Base-by-base conservation (phyloP, 2,888 invertebrate species). In the Zootermopsis nevadensis region DNA sequence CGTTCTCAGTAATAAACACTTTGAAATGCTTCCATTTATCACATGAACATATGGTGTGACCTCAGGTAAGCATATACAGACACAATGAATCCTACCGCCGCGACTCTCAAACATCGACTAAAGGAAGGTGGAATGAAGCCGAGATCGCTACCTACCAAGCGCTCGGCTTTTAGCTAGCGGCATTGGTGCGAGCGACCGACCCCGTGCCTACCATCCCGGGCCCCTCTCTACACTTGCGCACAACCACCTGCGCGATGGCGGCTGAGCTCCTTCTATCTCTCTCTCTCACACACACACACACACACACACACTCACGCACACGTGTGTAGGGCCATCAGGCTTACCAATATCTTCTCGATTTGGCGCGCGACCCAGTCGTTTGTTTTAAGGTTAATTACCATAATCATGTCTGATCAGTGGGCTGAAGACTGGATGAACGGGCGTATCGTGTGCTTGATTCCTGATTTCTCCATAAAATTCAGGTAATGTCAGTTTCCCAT, bases 201-300 rank as follows among this genome's bases (percentile, higher is more conserved):
- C 38, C 24, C n/a, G 10, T 35, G 33, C 74, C 35, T 33, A 30
- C 35, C 38, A 10, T 22, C 55, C 27, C 10, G 12, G 8, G 35
- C 60, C 19, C 38, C 66, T 66, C 79, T 60, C 79, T 35, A 60
- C 79, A 48, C 79, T 79, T 79, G 79, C 79, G 79, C 79, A 38
- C 66, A 79, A 38, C 79, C 79, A 79, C 79, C 79, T 79, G 79
- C 79, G 79, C 79, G 27, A 38, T 79, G 79, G 79, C 27, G 38
- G 38, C 74, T 38, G n/a, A n/a, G n/a, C n/a, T n/a, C n/a, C n/a
- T n/a, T n/a, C n/a, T n/a, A n/a, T n/a, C n/a, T n/a, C n/a, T n/a
- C n/a, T n/a, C n/a, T n/a, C n/a, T n/a, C n/a, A n/a, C 24, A 38
- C 4, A 74, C 33, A 60, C 48, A 48, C 48, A 48, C 48, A 48